A percentile compares a stretch with the other conserved stretches of the same genome.
Conservation (phyloP, 35 echinoderm and acorn worm species). For the Strongylocentrotus purpuratus region DNA sequence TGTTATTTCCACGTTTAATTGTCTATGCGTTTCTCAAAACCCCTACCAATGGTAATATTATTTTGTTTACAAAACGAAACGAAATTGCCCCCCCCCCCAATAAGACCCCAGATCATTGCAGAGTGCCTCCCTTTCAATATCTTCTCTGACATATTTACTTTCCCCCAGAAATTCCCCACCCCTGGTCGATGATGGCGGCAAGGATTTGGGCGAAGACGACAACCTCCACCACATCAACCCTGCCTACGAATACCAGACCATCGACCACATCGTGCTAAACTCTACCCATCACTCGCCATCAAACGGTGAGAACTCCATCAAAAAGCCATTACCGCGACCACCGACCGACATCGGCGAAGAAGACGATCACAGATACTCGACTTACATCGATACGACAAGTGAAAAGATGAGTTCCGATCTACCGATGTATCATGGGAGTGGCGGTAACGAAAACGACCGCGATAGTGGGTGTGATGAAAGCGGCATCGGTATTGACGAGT, state of each 20-base stretch:
- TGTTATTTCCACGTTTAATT: too few relatives aligned
- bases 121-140: neutral
- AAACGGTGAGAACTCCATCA: neutral
- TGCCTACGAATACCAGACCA: conserved; percentile 5
- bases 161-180: neutral
- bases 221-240: neutral
- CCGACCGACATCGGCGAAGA: neutral
- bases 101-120: neutral
- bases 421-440: neutral
- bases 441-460: neutral
- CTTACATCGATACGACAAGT: neutral
- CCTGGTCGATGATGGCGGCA: neutral
- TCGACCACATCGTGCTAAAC: neutral
- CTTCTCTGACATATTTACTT: neutral
- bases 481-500: neutral
- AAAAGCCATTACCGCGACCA: neutral
- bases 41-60: too few relatives aligned
- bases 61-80: too few relatives aligned
- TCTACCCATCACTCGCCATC: neutral
- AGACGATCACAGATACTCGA: conserved; percentile 4
- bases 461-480: conserved; percentile 22
- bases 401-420: neutral
- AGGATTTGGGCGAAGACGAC: neutral
- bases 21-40: too few relatives aligned
- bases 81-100: too few relatives aligned